Evolutionary conservation across 2,797 vertebrate genomes (phyloP).

Genomic region (Micrastur ruficollis): DNA sequence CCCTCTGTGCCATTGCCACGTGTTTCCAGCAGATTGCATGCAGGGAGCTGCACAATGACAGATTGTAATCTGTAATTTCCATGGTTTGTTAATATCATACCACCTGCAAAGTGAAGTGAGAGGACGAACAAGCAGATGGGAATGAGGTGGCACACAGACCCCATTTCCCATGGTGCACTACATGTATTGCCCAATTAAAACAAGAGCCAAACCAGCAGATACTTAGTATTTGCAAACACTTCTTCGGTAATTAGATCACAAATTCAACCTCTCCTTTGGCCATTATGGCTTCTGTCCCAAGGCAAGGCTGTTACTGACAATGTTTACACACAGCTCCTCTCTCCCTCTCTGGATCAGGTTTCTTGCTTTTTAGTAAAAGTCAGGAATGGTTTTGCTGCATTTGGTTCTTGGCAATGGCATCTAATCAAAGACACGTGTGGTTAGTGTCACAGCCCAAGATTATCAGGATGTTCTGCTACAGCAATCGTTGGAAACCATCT

Average conservation of each 20-base stretch:
- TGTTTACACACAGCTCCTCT: not conserved
- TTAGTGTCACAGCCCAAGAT: not conserved
- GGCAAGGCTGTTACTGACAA: not conserved
- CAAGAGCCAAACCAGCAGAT: not conserved
- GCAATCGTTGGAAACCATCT: not conserved
- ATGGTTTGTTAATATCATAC: not conserved
- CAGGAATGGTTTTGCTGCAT: not conserved
- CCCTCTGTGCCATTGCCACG: not conserved
- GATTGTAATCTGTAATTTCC: not conserved
- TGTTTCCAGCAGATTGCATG: not conserved
- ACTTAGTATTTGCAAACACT: not conserved
- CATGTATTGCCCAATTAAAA: not conserved
- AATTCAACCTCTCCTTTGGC: not conserved
- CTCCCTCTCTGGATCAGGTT: not conserved
- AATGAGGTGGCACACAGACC: not conserved
- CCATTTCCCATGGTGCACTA: not conserved
- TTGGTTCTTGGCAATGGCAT: not conserved
- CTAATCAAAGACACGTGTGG: not conserved
- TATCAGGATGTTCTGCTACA: not conserved
- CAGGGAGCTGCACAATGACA: not conserved
- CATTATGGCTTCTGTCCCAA: not conserved
- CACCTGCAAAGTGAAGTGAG: not conserved
- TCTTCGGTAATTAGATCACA: not conserved
- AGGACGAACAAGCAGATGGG: constrained; percentile 11
- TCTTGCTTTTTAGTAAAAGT: not conserved